A percentile compares a stretch with the other conserved stretches of the same genome.
phyloP scores from a whole-genome alignment of 53 echinoderm and acorn worm species.

The Pentamera pediparva region DNA sequence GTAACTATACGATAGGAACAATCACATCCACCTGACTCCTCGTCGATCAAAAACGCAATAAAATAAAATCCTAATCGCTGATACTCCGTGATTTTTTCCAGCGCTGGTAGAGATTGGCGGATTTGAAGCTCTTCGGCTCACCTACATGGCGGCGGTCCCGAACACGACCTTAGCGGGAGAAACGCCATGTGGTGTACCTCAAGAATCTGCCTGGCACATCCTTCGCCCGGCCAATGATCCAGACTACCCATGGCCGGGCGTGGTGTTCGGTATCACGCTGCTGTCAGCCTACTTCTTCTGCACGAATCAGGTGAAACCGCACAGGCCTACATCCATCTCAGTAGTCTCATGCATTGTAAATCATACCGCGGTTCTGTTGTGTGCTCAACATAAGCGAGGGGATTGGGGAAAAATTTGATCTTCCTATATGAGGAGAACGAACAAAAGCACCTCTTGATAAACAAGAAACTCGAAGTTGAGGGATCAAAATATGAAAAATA shows the following conservation, averaged over 20 bases:
- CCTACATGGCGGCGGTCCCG: conserved; percentile 63
- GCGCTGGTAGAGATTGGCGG: conserved; percentile 60
- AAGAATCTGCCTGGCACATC: conserved; percentile 54
- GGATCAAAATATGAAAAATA: no score
- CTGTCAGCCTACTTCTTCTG: conserved; percentile 69
- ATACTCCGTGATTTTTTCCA: conserved; percentile 44
- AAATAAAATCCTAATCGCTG: neutral
- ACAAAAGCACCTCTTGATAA: no score
- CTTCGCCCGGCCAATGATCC: conserved; percentile 50
- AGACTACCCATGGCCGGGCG: conserved; percentile 68
- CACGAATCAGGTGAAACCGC: conserved; percentile 65
- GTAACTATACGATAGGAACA: neutral
- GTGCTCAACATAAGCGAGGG: no score
- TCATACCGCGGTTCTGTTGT: no score
- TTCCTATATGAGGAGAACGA: no score
- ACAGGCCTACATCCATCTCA: neutral
- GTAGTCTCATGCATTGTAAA: no score
- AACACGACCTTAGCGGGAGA: conserved; percentile 44
- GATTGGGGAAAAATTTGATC: no score
- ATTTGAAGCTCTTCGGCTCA: conserved; percentile 39
- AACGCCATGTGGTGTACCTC: conserved; percentile 58
- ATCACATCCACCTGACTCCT: neutral
- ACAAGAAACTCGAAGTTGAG: no score
- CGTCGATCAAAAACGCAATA: neutral
- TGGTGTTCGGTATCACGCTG: conserved; percentile 60